A percentile compares a stretch with the other conserved stretches of the same genome.
phyloP scores from a whole-genome alignment of 2,888 invertebrate genomes.

The Trichopria drosophilae region DNA sequence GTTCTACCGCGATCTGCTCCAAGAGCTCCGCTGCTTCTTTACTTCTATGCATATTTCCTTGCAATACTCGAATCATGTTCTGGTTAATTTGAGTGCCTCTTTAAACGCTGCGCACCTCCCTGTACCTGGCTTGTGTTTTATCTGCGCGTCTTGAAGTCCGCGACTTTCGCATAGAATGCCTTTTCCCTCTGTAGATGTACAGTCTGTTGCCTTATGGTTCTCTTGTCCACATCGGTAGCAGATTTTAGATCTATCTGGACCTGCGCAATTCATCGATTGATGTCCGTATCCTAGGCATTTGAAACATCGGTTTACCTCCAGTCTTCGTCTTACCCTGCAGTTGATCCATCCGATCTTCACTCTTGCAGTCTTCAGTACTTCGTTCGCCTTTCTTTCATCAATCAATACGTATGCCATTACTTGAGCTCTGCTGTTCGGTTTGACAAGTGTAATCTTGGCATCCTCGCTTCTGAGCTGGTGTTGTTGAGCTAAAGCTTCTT shows the following conservation, averaged over 20 bases:
- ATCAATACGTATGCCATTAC: constrained; percentile 3
- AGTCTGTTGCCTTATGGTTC: constrained; percentile 30
- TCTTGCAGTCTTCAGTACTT: constrained; percentile 1
- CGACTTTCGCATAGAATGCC: constrained; percentile 32
- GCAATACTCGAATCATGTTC: constrained; percentile 24
- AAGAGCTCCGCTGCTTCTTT: constrained; percentile 27
- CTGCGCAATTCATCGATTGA: constrained; percentile 13
- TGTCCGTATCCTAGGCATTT: constrained; percentile 28
- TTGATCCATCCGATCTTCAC: constrained; percentile 23
- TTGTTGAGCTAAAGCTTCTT: constrained; percentile 15
- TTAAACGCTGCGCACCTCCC: constrained; percentile 18
- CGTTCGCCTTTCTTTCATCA: constrained; percentile 3
- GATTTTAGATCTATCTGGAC: constrained; percentile 28
- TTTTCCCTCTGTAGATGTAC: constrained; percentile 8
- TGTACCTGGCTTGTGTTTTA: constrained; percentile 26
- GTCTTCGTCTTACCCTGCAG: constrained; percentile 25
- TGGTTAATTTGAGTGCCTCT: constrained; percentile 19
- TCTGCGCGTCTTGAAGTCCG: neutral
- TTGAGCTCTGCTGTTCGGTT: constrained; percentile 3
- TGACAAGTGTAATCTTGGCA: constrained; percentile 2
- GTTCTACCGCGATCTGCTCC: constrained; percentile 17
- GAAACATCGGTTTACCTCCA: constrained; percentile 23
- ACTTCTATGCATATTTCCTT: constrained; percentile 35
- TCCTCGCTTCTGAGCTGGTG: constrained; percentile 6
- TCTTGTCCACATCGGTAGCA: constrained; percentile 36